A percentile compares a stretch with the other conserved stretches of the same genome.
Evolutionary conservation across 2,888 invertebrate genomes (phyloP).

Genomic region (Ctena decussata): DNA sequence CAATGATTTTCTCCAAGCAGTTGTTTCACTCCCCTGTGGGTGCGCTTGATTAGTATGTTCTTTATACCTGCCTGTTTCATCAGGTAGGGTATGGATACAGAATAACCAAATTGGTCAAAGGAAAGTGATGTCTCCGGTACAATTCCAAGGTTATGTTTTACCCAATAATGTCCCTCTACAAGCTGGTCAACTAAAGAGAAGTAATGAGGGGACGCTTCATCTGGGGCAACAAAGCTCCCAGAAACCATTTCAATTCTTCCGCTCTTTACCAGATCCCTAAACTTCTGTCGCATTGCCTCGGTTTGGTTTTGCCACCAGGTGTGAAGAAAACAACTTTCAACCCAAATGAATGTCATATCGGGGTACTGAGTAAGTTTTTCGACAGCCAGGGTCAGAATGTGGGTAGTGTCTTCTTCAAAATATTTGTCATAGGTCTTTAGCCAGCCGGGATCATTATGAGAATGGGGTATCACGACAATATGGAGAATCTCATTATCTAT

Average conservation of each 20-base stretch:
- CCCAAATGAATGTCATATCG: conserved; percentile 88
- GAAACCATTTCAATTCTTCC: conserved; percentile 82
- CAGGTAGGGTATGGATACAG: conserved; percentile 79
- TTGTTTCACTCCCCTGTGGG: conserved; percentile 93
- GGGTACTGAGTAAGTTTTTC: conserved; percentile 93
- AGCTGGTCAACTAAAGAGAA: conserved; percentile 81
- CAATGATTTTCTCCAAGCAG: conserved; percentile 92
- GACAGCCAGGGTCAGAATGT: conserved; percentile 96
- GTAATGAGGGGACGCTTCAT: conserved; percentile 83
- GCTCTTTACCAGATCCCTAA: conserved; percentile 69
- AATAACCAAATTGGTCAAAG: conserved; percentile 85
- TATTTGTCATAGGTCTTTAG: conserved; percentile 97
- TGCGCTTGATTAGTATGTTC: conserved; percentile 79
- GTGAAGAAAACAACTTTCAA: conserved; percentile 82
- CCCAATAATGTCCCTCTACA: conserved; percentile 84
- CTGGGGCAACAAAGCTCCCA: conserved; percentile 84
- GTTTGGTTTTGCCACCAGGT: conserved; percentile 80
- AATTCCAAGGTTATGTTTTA: conserved; percentile 87
- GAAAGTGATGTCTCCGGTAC: conserved; percentile 80
- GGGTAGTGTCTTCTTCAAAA: conserved; percentile 92
- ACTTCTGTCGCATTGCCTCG: conserved; percentile 36
- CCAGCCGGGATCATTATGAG: conserved; percentile 99
- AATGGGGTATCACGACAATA: conserved; percentile 94
- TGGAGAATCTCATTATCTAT: conserved; percentile 51
- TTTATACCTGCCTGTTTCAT: conserved; percentile 78